Evolutionary conservation across 2,888 invertebrate species (phyloP), one percentile per base, ranked within the genome.

Genomic region (Parnassius mnemosyne): DNA sequence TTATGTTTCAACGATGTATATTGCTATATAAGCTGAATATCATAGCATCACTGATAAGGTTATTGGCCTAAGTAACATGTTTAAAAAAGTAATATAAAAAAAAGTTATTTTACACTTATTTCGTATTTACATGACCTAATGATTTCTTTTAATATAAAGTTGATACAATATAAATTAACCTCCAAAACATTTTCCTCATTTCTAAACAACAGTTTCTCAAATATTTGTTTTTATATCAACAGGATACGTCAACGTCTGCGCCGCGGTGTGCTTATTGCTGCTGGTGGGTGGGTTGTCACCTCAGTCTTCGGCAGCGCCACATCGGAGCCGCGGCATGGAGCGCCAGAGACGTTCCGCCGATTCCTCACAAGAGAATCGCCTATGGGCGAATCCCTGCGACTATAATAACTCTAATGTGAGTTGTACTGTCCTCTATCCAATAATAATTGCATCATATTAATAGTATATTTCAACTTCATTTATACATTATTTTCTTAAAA

Each of bases 221-320:
- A 0, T 2, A 20, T 2, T 16, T 20, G 7, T 13, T 49, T 2
- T 49, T 49, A 13, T 49, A 9, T 13, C 13, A 49, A 49, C 76
- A 90, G 91, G 86, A 87, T 87, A 87, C 87, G 87, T 90, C 87
- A 89, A 89, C 84, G 86, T 89, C 76, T 89, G 88, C 70, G 89
- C 90, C 68, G 86, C 89, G 65, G 87, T 88, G 71, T 90, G 89
- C 72, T 70, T 90, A 73, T 75, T 91, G 64, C 77, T 91, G 67
- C 78, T 91, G 70, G 83, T 87, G 73, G 85, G 87, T 60, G 81
- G 84, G 67, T 73, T 87, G 61, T 81, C 83, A 66, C 86, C 88
- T 65, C 78, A 78, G 71, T 83, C 86, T 66, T 78, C 84, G 68
- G 91, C 89, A 72, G 88, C 89, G 67, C 88, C 89, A 50, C 81